A percentile compares a stretch with the other conserved stretches of the same genome.
phyloP scores from a whole-genome alignment of 2,797 vertebrate genomes.

The Acanthornis magna region DNA sequence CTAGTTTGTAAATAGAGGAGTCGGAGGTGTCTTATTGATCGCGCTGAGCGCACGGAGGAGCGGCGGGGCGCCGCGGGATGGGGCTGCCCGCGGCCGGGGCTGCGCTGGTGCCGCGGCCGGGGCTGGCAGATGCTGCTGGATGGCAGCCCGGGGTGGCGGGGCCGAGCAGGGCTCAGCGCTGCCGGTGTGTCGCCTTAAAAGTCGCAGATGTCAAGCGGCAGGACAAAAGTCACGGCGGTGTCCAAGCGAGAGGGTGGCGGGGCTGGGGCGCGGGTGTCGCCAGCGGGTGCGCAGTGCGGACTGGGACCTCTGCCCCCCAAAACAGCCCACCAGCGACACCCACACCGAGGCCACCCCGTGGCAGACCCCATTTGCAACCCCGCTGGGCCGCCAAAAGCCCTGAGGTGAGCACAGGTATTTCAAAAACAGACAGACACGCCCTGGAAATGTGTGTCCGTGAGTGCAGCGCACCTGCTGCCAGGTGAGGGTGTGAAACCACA shows the following conservation, averaged over 20 bases:
- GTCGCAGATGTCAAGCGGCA: slow-evolving; percentile 48
- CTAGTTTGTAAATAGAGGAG: slow-evolving; percentile 87
- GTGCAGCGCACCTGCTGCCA: too few species aligned
- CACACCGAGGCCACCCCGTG: fast-evolving
- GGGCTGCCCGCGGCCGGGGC: too few species aligned
- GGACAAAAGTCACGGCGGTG: slow-evolving; percentile 18
- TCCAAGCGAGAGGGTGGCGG: not conserved
- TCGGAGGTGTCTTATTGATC: slow-evolving; percentile 83
- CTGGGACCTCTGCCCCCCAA: fast-evolving
- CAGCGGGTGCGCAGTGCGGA: fast-evolving
- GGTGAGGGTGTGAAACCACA: fast-evolving
- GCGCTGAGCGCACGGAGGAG: slow-evolving; percentile 61
- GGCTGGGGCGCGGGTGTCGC: fast-evolving
- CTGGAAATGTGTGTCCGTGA: not conserved
- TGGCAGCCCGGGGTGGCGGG: not conserved
- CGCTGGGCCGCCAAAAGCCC: fast-evolving
- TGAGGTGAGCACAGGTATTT: not conserved
- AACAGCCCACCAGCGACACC: fast-evolving
- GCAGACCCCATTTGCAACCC: fast-evolving
- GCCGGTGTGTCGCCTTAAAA: not conserved
- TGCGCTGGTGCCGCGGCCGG: too few species aligned
- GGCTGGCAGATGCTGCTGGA: not conserved
- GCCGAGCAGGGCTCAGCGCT: not conserved
- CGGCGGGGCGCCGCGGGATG: not conserved
- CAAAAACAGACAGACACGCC: fast-evolving